phyloP scores from a whole-genome alignment of 37 sponge, comb jelly and placozoan genomes.

The Spongilla lacustris region DNA sequence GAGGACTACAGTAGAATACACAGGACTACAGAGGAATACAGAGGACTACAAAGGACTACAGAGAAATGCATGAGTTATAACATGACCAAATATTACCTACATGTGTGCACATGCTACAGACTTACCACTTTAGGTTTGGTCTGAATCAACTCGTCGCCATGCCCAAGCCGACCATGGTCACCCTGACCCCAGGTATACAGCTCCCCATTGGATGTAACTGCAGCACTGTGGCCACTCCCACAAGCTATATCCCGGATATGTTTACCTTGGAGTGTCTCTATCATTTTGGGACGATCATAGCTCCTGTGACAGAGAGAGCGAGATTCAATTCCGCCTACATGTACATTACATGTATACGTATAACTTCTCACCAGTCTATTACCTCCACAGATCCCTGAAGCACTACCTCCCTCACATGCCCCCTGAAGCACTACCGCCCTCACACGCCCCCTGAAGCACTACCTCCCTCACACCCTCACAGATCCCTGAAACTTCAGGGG shows the following conservation, averaged over 20 bases:
- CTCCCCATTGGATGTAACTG: constrained; percentile 89
- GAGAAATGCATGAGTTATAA: no score
- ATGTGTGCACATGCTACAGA: neutral
- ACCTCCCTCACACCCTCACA: no score
- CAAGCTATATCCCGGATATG: constrained; percentile 86
- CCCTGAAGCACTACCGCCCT: no score
- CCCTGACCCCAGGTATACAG: constrained; percentile 96
- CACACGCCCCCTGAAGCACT: no score
- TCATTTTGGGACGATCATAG: constrained; percentile 76
- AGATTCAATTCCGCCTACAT: no score
- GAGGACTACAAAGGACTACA: neutral
- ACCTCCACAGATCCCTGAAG: no score
- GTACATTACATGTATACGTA: neutral
- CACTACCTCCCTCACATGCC: no score
- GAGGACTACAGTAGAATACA: no score
- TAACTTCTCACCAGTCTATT: neutral
- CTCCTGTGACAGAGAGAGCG: constrained; percentile 32
- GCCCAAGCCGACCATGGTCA: constrained; percentile 86
- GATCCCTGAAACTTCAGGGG: no score
- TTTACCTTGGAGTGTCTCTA: constrained; percentile 88
- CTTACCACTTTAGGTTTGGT: constrained; percentile 90
- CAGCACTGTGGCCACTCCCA: constrained; percentile 92
- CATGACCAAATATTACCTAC: neutral
- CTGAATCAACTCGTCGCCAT: constrained; percentile 74
- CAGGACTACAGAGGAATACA: no score